phyloP scores from a whole-genome alignment of 2,888 invertebrate species.

The Sinelater perroti region DNA sequence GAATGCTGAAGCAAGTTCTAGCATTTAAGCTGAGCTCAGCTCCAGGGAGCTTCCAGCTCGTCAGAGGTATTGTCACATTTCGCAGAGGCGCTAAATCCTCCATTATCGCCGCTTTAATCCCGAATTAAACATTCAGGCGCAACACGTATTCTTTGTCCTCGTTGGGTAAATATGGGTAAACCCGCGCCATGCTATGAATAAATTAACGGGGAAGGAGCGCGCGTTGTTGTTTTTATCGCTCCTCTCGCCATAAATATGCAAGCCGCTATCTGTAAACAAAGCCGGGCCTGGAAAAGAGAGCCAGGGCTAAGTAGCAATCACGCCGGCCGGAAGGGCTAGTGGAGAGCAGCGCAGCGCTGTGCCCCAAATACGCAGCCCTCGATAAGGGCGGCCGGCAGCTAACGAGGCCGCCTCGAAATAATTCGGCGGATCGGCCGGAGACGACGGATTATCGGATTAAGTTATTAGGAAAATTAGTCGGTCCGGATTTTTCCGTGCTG shows the following conservation, averaged over 20 bases:
- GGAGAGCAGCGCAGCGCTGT: no score
- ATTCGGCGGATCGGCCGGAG: slow-evolving; percentile 16
- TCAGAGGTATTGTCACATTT: slow-evolving; percentile 4
- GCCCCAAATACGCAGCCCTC: no score
- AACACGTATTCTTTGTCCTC: slow-evolving; percentile 12
- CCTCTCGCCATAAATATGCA: slow-evolving; percentile 5
- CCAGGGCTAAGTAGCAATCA: slow-evolving; percentile 22
- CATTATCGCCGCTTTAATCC: slow-evolving; percentile 11
- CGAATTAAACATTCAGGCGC: slow-evolving; percentile 11
- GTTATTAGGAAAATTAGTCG: slow-evolving; percentile 23
- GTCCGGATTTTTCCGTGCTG: slow-evolving; percentile 10
- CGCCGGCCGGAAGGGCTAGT: no score
- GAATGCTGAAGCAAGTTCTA: no score
- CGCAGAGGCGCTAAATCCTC: slow-evolving; percentile 7
- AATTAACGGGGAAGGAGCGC: slow-evolving; percentile 1
- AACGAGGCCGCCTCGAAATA: slow-evolving; percentile 13
- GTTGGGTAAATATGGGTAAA: slow-evolving; percentile 10
- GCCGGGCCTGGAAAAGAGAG: slow-evolving; percentile 5
- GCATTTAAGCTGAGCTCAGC: no score
- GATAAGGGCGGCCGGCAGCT: neutral
- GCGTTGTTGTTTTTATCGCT: neutral
- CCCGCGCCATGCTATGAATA: slow-evolving; percentile 2
- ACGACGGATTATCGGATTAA: slow-evolving; percentile 21
- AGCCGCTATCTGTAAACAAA: slow-evolving; percentile 9
- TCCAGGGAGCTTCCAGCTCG: no score